Evolutionary conservation across 1,140 invertebrate species (phyloP), one percentile per base, ranked within the genome.

Genomic region (Drosophila pachea): DNA sequence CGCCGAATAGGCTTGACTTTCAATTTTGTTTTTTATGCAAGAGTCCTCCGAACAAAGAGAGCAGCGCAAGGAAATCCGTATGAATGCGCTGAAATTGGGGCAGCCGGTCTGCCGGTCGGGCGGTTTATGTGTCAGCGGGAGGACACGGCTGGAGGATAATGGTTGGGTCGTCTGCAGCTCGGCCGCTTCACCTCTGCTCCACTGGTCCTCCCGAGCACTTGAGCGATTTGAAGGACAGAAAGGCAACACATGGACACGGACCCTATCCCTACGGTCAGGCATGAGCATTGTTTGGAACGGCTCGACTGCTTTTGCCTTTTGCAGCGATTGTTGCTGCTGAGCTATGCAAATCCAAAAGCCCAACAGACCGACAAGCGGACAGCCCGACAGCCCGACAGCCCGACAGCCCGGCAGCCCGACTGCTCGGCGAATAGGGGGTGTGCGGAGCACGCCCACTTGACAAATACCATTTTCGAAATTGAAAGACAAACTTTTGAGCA

Each of bases 401-500:
- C 6, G 9, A 11, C 12, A n/a, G 4, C 12, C 12, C 0, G 12
- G 14, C 33, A 31, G 5, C 9, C 5, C n/a, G 50, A 35, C 1
- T 31, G 31, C 2, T 14, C 11, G 16, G 49, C 5, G 40, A 29
- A 7, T 6, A 4, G 16, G 12, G 22, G 22, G 9, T 12, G 35
- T 4, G 66, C 36, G 38, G 61, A 55, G 16, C 49, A 56, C 81
- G 54, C 81, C 81, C 81, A 84, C 86, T 88, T 77, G 82, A 84
- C 86, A 88, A 88, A 88, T 88, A 88, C 86, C 86, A 88, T 88
- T 88, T 88, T 88, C 82, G 76, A 88, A 88, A 88, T 88, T 88
- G 86, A 88, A 88, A 88, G 86, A 88, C 86, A 88, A 88, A 88
- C 86, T 88, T 88, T 88, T 82, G 73, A 86, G 75, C 76, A 86